Evolutionary conservation across 2,797 vertebrate species (phyloP).

Genomic region (Mus minutoides): DNA sequence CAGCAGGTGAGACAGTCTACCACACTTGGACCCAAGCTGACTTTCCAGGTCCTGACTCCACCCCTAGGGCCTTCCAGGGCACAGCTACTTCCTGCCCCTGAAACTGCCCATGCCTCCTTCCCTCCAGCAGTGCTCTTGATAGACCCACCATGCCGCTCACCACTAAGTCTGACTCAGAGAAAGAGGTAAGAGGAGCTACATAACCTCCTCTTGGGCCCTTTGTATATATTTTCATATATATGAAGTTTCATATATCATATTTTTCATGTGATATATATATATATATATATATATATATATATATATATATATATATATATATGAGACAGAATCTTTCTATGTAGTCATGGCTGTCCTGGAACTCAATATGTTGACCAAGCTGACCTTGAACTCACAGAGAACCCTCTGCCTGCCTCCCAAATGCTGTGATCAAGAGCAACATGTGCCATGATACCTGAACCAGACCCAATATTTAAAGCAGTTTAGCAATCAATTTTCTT

Average conservation of each 20-base stretch:
- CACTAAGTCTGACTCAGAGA: slow-evolving; percentile 92
- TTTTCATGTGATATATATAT: too few species aligned
- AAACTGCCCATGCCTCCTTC: slow-evolving; percentile 70
- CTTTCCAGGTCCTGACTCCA: slow-evolving; percentile 90
- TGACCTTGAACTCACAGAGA: neutral
- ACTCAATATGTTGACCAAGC: neutral
- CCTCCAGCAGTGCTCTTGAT: slow-evolving; percentile 90
- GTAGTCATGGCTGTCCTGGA: neutral
- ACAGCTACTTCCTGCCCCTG: slow-evolving; percentile 69
- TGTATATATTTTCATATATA: neutral
- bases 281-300: too few species aligned
- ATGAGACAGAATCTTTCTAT: neutral
- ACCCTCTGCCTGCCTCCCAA: neutral
- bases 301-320: neutral
- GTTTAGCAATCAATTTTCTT: neutral
- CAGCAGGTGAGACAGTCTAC: slow-evolving; percentile 96
- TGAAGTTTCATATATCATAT: too few species aligned
- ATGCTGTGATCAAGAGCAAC: neutral
- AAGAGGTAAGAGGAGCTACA: slow-evolving; percentile 89
- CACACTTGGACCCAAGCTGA: slow-evolving; percentile 91
- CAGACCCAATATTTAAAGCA: neutral
- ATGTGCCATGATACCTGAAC: neutral
- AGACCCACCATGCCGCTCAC: slow-evolving; percentile 94
- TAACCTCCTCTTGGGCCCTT: neutral
- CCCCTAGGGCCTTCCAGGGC: slow-evolving; percentile 66